Conservation (phyloP, 2,888 invertebrate genomes). For the Cryptocephalus primarius region DNA sequence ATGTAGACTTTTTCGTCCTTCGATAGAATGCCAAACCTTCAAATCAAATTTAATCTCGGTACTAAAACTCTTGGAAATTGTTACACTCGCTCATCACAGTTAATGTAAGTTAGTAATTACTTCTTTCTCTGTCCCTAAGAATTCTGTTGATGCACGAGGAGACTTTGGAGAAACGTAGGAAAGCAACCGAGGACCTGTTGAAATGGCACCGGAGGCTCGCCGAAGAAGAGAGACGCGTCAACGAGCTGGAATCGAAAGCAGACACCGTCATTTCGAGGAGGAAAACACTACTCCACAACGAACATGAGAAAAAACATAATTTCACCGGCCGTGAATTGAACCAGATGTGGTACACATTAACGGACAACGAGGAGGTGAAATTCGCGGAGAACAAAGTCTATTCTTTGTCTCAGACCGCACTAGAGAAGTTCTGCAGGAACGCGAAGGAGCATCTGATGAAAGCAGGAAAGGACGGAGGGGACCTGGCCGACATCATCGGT, state of each 20-base stretch:
- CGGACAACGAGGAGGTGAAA: conserved; percentile 33
- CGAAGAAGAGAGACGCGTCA: conserved; percentile 42
- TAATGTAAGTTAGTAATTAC: too few species aligned
- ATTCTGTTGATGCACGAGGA: conserved; percentile 39
- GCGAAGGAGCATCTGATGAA: conserved; percentile 26
- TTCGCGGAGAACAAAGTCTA: conserved; percentile 33
- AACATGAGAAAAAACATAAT: conserved; percentile 11
- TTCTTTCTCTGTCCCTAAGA: conserved; percentile 17
- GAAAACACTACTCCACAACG: conserved; percentile 16
- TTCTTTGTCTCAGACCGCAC: conserved; percentile 33
- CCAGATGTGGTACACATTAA: conserved; percentile 38
- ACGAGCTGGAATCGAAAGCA: conserved; percentile 39
- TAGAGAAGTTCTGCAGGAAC: conserved; percentile 36
- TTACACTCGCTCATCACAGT: too few species aligned
- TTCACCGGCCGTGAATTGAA: conserved; percentile 35
- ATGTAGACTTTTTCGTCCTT: too few species aligned
- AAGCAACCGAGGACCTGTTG: conserved; percentile 41
- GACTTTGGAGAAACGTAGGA: conserved; percentile 37
- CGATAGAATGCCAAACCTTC: too few species aligned
- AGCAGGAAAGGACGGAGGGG: conserved; percentile 34
- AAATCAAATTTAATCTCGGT: too few species aligned
- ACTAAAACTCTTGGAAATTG: too few species aligned
- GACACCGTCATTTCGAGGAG: conserved; percentile 24
- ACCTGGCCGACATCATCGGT: conserved; percentile 27
- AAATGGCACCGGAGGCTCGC: conserved; percentile 44